These are phyloP conservation scores for Thermophis baileyi DNA, from an alignment of 2,113 vertebrate genomes.

Conservation along the genomic window DNA sequence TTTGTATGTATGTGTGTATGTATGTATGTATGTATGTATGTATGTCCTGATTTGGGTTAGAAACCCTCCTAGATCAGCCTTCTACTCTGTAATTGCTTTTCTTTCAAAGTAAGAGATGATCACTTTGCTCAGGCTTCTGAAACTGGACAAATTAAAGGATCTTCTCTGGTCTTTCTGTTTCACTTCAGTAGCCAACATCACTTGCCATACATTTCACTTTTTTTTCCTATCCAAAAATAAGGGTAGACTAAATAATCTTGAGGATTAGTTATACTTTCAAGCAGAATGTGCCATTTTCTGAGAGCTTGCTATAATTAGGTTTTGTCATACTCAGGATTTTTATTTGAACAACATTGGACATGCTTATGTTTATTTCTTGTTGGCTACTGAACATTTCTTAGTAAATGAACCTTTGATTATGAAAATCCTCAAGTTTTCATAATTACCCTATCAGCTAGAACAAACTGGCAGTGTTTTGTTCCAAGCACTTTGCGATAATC, in stretches of 20 bases:
- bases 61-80: not conserved
- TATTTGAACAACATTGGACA: not conserved
- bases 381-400: not conserved
- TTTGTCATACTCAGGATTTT: not conserved
- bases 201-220: not conserved
- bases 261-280: not conserved
- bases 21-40: too few relatives aligned
- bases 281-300: not conserved
- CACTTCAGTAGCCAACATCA: not conserved
- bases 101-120: not conserved
- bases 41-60: not conserved
- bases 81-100: not conserved
- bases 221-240: not conserved
- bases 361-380: constrained; percentile 25
- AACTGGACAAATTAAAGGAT: not conserved
- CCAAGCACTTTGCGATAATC: constrained; percentile 45
- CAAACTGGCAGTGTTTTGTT: constrained; percentile 55
- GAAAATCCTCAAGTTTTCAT: not conserved
- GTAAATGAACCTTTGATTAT: constrained; percentile 35
- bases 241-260: not conserved
- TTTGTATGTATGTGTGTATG: not conserved
- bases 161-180: not conserved
- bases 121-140: not conserved
- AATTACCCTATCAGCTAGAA: constrained; percentile 38
- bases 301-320: not conserved